Conservation (phyloP, 2,113 vertebrate species). For the Apteryx mantelli region DNA sequence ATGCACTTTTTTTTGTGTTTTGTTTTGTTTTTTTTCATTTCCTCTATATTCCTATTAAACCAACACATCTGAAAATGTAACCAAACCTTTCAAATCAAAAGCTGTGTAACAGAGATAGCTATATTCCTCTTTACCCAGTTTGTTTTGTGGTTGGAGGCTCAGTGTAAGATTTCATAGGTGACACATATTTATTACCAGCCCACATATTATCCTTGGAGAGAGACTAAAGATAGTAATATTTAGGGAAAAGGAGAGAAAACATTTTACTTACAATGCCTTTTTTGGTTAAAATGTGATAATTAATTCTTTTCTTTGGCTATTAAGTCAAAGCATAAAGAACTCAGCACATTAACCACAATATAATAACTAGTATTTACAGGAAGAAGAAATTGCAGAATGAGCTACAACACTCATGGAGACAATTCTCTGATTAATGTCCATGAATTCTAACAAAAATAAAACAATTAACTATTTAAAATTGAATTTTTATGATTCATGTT, state of each 20-base stretch:
- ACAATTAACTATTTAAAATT: constrained; percentile 64
- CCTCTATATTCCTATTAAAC: neutral
- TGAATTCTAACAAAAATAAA: constrained; percentile 46
- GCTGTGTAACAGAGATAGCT: neutral
- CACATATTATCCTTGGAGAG: constrained; percentile 15
- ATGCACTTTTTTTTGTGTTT: neutral
- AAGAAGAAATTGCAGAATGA: constrained; percentile 69
- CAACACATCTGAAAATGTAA: constrained; percentile 4
- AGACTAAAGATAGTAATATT: constrained; percentile 57
- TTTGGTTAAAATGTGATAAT: constrained; percentile 69
- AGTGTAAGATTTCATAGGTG: constrained; percentile 16
- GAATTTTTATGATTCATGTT: constrained; percentile 46
- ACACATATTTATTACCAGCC: constrained; percentile 46
- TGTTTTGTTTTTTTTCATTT: neutral
- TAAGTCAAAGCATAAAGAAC: constrained; percentile 78
- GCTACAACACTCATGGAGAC: constrained; percentile 45
- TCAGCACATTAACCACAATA: constrained; percentile 70
- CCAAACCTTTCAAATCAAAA: neutral
- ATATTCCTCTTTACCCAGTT: constrained; percentile 23
- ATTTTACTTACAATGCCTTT: constrained; percentile 34
- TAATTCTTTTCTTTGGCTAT: constrained; percentile 79
- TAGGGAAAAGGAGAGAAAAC: constrained; percentile 53
- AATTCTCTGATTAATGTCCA: constrained; percentile 65
- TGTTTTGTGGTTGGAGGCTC: constrained; percentile 45
- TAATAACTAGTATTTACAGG: constrained; percentile 75